These are phyloP conservation scores for Acutogordius australiensis DNA, from an alignment of 2,888 invertebrate genomes.

Conservation along the genomic window DNA sequence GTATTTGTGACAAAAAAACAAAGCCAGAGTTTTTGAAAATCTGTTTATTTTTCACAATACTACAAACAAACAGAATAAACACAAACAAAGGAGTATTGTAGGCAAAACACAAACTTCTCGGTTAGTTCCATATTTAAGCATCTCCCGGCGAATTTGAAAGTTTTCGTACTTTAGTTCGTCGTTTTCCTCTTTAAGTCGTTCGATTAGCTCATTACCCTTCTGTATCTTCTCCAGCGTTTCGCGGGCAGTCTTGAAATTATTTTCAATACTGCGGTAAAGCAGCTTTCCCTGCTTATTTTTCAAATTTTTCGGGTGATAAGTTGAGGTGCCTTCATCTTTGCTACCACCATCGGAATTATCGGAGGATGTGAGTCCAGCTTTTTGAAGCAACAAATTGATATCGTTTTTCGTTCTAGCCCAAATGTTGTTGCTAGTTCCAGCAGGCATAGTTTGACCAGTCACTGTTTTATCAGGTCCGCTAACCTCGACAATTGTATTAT, in stretches of 20 bases:
- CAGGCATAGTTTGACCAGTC: not conserved
- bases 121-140: not conserved
- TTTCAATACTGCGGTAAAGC: not conserved
- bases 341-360: not conserved
- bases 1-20: too few relatives aligned
- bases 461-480: not conserved
- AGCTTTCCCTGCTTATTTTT: not conserved
- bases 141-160: not conserved
- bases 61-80: too few relatives aligned
- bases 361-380: not conserved
- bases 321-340: not conserved
- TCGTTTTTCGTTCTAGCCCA: not conserved
- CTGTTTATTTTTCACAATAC: too few relatives aligned
- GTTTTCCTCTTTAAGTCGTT: not conserved
- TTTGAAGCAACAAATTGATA: not conserved
- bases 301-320: not conserved
- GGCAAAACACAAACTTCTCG: too few relatives aligned
- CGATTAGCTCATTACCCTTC: not conserved
- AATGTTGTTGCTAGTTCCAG: too few relatives aligned
- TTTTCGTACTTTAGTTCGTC: not conserved
- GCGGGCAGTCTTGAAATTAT: not conserved
- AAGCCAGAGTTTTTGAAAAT: too few relatives aligned
- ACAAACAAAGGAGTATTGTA: too few relatives aligned
- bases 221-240: not conserved
- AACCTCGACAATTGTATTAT: too few relatives aligned